phyloP scores from a whole-genome alignment of 2,113 vertebrate genomes.

The Pungitius pungitius region DNA sequence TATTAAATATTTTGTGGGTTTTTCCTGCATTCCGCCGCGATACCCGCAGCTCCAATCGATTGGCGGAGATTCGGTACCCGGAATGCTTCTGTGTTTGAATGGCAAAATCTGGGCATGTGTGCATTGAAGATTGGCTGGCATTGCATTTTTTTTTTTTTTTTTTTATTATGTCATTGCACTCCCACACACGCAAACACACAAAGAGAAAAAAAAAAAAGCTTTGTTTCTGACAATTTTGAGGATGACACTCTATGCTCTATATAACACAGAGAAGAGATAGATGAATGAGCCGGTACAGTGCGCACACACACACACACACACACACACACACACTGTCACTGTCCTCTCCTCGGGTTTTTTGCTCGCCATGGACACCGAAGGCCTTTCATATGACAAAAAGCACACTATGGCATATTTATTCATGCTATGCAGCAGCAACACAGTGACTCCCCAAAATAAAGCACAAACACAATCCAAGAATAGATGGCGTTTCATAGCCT shows the following conservation, averaged over 20 bases:
- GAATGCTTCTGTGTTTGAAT: slow-evolving; percentile 79
- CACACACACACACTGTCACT: not conserved
- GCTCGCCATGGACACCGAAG: slow-evolving; percentile 5
- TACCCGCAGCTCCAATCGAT: slow-evolving; percentile 77
- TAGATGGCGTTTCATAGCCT: slow-evolving; percentile 63
- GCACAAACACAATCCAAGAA: slow-evolving; percentile 65
- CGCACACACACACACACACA: not conserved
- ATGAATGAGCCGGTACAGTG: slow-evolving; percentile 38
- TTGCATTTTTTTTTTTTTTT: slow-evolving; percentile 1
- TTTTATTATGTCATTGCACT: slow-evolving; percentile 37
- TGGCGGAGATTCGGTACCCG: slow-evolving; percentile 70
- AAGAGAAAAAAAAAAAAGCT: slow-evolving; percentile 17
- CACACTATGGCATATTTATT: slow-evolving; percentile 48
- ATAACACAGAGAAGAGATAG: slow-evolving; percentile 14
- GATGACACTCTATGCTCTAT: slow-evolving; percentile 52
- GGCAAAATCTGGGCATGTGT: slow-evolving; percentile 69
- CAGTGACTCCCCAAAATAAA: slow-evolving; percentile 58
- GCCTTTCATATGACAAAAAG: slow-evolving; percentile 40
- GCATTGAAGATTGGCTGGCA: slow-evolving; percentile 61
- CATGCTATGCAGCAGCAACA: slow-evolving; percentile 47
- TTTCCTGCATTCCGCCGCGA: slow-evolving; percentile 60
- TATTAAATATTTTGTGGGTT: slow-evolving; percentile 65
- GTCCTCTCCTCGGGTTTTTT: slow-evolving; percentile 12
- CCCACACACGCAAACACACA: slow-evolving; percentile 40
- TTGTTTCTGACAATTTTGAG: slow-evolving; percentile 72